Conservation (phyloP, 2,113 vertebrate species). For the Lepisosteus oculatus region DNA sequence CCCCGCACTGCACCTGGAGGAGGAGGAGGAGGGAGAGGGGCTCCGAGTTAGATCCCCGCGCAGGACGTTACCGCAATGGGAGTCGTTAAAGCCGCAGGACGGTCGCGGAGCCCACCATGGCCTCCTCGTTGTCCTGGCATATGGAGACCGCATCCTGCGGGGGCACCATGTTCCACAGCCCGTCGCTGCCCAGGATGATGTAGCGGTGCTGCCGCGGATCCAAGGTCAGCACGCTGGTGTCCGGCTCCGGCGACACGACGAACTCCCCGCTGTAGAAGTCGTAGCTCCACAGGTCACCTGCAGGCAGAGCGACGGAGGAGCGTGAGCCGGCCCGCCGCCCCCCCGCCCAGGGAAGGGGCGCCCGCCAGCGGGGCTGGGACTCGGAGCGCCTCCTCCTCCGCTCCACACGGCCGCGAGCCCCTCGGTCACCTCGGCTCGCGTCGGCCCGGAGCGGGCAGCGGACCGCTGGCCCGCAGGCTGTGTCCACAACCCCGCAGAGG, state of each 20-base stretch:
- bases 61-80: no score
- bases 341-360: no score
- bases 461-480: no score
- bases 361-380: no score
- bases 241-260: constrained; percentile 94
- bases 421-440: no score
- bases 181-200: constrained; percentile 94
- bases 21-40: constrained; percentile 1
- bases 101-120: constrained; percentile 44
- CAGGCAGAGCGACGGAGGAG: neutral
- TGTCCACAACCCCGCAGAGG: no score
- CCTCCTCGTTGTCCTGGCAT: constrained; percentile 90
- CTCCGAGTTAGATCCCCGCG: neutral
- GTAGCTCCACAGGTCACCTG: constrained; percentile 97
- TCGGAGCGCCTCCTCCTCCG: no score
- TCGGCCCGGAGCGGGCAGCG: no score
- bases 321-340: no score
- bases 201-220: constrained; percentile 88
- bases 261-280: constrained; percentile 97
- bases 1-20: constrained; percentile 78
- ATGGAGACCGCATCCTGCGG: constrained; percentile 91
- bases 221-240: constrained; percentile 89
- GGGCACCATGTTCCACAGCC: constrained; percentile 97
- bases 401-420: no score
- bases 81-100: neutral